phyloP scores from a whole-genome alignment of 2,113 vertebrate species.

The Catharus fuscescens region DNA sequence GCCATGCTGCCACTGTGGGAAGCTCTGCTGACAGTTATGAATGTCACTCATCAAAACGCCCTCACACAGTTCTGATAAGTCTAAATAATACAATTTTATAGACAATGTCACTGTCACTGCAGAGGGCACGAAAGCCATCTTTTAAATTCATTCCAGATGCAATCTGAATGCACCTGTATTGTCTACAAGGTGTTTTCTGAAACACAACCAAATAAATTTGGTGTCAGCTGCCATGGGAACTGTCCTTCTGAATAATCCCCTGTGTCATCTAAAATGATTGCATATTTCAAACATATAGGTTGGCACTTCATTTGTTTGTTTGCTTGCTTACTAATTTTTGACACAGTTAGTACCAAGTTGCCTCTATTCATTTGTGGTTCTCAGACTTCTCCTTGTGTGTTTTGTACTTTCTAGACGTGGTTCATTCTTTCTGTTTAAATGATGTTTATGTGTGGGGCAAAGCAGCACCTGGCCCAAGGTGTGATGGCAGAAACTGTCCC shows the following conservation, averaged over 20 bases:
- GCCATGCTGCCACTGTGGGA: neutral
- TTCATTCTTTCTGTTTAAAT: neutral
- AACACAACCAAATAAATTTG: neutral
- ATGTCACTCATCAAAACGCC: conserved; percentile 24
- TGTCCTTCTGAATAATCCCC: neutral
- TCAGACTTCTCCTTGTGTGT: neutral
- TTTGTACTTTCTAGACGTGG: neutral
- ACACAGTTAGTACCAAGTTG: neutral
- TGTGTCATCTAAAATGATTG: neutral
- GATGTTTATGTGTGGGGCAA: neutral
- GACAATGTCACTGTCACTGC: neutral
- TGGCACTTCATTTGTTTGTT: neutral
- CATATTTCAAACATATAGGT: neutral
- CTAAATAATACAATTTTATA: neutral
- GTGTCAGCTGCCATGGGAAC: neutral
- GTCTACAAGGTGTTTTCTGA: neutral
- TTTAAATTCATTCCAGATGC: neutral
- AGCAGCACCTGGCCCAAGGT: neutral
- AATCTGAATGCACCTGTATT: conserved; percentile 8
- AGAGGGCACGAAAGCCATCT: neutral
- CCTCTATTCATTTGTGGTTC: neutral
- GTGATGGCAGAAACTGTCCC: neutral
- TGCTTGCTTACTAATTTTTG: neutral
- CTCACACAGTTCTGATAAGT: neutral
- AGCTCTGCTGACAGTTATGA: neutral